Conservation (phyloP, 2,888 invertebrate genomes). For the Podotricha telesiphe region DNA sequence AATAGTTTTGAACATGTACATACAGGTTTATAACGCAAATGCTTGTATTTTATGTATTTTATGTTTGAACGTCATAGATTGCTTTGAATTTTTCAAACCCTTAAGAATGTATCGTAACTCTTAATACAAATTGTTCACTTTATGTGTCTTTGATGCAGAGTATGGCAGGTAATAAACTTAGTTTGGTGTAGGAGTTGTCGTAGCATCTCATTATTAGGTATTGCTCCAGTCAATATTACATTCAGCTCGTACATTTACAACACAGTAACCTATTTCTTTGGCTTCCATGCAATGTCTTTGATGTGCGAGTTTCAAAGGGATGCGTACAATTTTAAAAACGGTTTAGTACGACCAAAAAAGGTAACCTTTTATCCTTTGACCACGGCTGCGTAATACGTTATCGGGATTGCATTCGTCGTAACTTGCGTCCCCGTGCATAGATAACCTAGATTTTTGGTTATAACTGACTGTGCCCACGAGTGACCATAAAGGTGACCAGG, state of each 20-base stretch:
- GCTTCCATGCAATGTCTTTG: conserved; percentile 52
- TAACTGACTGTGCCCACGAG: conserved; percentile 62
- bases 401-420: conserved; percentile 68
- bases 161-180: conserved; percentile 25
- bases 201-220: conserved; percentile 27
- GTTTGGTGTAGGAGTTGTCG: conserved; percentile 27
- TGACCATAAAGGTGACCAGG: conserved; percentile 76
- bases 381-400: conserved; percentile 57
- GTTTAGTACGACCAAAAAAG: conserved; percentile 58
- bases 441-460: conserved; percentile 54
- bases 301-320: conserved; percentile 62
- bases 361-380: conserved; percentile 69
- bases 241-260: conserved; percentile 29
- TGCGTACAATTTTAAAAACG: conserved; percentile 60
- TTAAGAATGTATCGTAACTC: background rate
- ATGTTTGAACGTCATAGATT: no score
- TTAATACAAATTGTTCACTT: background rate
- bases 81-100: background rate
- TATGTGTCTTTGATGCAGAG: conserved; percentile 7
- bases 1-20: background rate
- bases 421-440: conserved; percentile 53
- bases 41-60: no score
- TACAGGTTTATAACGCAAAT: no score
- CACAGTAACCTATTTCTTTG: conserved; percentile 29
- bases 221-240: conserved; percentile 29